Conservation (phyloP, 2,888 invertebrate species). For the Ichneumoninae sp. region DNA sequence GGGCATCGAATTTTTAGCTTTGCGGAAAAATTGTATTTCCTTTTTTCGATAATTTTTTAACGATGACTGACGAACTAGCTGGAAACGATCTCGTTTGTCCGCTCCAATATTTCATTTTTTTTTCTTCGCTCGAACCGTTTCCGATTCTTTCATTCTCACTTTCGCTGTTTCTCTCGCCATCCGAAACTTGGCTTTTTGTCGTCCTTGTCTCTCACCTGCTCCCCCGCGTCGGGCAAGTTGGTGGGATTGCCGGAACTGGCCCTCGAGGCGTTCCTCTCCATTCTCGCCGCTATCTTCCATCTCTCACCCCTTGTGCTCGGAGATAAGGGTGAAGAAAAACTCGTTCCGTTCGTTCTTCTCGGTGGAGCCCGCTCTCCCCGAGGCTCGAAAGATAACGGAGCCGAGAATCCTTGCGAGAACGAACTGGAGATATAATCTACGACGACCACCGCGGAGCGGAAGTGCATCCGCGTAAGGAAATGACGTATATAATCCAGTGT, state of each 20-base stretch:
- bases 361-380: constrained; percentile 20
- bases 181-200: constrained; percentile 32
- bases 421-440: constrained; percentile 54
- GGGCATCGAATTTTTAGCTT: too few relatives aligned
- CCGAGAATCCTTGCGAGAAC: constrained; percentile 34
- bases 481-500: constrained; percentile 63
- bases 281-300: constrained; percentile 41
- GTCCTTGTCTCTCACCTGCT: constrained; percentile 13
- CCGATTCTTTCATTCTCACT: constrained; percentile 22
- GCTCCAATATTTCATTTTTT: constrained; percentile 1
- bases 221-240: constrained; percentile 28
- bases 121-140: constrained; percentile 9
- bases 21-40: background rate
- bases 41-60: background rate
- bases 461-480: constrained; percentile 65
- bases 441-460: constrained; percentile 54
- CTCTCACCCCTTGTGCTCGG: constrained; percentile 40
- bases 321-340: constrained; percentile 58
- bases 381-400: constrained; percentile 46
- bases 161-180: constrained; percentile 8
- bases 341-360: constrained; percentile 51
- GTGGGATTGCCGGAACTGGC: constrained; percentile 60
- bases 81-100: too few relatives aligned
- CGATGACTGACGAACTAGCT: too few relatives aligned
- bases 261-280: constrained; percentile 58